phyloP scores from a whole-genome alignment of 1,140 invertebrate genomes.

The Drosophila pallidifrons region DNA sequence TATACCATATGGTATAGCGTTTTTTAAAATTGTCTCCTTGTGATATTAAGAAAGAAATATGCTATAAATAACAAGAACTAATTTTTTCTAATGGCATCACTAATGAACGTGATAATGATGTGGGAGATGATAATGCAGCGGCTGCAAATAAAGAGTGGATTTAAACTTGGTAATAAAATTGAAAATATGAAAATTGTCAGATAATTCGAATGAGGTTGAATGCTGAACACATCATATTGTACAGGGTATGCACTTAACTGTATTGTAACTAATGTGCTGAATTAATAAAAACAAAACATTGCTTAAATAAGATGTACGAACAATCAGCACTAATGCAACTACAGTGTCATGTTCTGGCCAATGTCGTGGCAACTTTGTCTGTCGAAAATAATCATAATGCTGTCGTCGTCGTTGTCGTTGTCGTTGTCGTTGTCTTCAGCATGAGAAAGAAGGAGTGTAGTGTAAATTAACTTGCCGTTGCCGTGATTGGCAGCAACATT shows the following conservation, averaged over 20 bases:
- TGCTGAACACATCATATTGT: not conserved
- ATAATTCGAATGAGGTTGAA: not conserved
- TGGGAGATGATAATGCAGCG: not conserved
- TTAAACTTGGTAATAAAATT: not conserved
- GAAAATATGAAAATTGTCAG: conserved; percentile 15
- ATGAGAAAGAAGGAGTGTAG: conserved; percentile 60
- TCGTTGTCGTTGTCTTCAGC: too few species aligned
- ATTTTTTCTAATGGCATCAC: too few species aligned
- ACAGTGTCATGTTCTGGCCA: conserved; percentile 11
- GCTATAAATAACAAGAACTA: too few species aligned
- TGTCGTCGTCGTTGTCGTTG: too few species aligned
- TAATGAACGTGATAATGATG: not conserved
- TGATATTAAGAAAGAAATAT: too few species aligned
- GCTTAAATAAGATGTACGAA: conserved; percentile 74
- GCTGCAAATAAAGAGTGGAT: not conserved
- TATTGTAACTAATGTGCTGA: conserved; percentile 42
- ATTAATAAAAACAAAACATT: conserved; percentile 68
- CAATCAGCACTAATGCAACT: conserved; percentile 72
- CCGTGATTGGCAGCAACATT: conserved; percentile 44
- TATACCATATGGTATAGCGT: too few species aligned
- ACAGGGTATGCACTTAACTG: conserved; percentile 14
- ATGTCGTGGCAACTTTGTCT: conserved; percentile 1
- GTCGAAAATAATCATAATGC: conserved; percentile 9
- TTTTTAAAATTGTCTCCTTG: too few species aligned
- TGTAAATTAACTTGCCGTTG: conserved; percentile 65